Evolutionary conservation across 1,140 invertebrate genomes (phyloP), one percentile per base, ranked within the genome.

Genomic region (Drusus annulatus): DNA sequence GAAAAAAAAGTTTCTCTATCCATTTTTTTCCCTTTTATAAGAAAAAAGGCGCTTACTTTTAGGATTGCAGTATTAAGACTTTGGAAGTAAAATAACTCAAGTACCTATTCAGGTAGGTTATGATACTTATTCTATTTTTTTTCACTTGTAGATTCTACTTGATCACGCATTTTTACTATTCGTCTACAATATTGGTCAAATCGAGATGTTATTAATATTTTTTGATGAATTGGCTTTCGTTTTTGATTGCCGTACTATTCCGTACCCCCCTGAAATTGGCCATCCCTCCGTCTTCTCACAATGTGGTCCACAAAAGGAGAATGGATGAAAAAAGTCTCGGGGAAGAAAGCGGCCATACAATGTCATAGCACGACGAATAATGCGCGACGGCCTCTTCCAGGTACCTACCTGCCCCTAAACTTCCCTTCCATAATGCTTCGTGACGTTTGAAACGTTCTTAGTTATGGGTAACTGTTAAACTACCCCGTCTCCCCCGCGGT

Each of bases 321-420:
- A 71, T 74, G 58, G 62, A 15, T 73, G 51, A 25, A 78, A 81
- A 79, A 81, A 78, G 7, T 7, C 60, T 65, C 51, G 45, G 62
- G 77, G 77, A 81, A 73, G 56, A 78, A 81, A 78, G 75, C 71
- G 31, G 17, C 63, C 56, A 80, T 82, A 76, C 54, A 82, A 80
- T 80, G 78, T 82, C 81, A 75, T 78, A 58, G 63, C 73, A 76
- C 77, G 78, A 79, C 77, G 71, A 79, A 81, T 81, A 60, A 45
- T 45, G 36, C 13, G 56, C 31, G 81, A 80, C 78, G 81, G 36
- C 78, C 81, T 82, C 80, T 82, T 80, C 58, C 81, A 82, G 81
- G 81, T 79, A 82, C 56, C 54, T 54, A 54, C 73, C 73, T 76
- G 36, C 68, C 36, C 36, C 36, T 45, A 45, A 45, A 8, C 36